A percentile compares a stretch with the other conserved stretches of the same genome.
These are phyloP conservation scores for Andrena cerasifolii DNA, from an alignment of 1,140 invertebrate species.

Conservation along the genomic window DNA sequence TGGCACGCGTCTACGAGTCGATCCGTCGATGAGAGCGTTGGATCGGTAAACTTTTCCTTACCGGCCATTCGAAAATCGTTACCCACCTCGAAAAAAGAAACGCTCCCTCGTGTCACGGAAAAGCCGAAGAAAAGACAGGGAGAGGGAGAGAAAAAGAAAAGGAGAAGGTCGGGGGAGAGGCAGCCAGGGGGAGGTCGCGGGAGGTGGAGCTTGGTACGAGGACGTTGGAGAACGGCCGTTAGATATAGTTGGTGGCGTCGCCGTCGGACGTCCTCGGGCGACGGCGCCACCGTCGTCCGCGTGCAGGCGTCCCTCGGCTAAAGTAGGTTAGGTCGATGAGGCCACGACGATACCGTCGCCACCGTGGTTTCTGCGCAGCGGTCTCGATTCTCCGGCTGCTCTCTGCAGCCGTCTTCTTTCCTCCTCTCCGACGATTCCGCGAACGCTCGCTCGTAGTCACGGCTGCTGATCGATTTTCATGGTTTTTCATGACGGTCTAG, in stretches of 20 bases:
- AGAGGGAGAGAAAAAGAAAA: not conserved
- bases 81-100: not conserved
- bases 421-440: conserved; percentile 33
- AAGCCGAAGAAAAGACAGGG: not conserved
- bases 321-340: conserved; percentile 80
- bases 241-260: conserved; percentile 61
- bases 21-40: no score
- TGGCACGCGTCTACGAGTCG: no score
- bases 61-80: conserved; percentile 30
- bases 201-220: conserved; percentile 50
- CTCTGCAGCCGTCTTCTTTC: conserved; percentile 44
- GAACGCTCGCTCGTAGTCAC: conserved; percentile 43
- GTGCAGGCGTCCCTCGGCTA: conserved; percentile 65
- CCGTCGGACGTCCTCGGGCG: conserved; percentile 64
- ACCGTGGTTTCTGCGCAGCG: conserved; percentile 74
- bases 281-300: conserved; percentile 64
- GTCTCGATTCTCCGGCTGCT: conserved; percentile 64
- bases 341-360: conserved; percentile 66
- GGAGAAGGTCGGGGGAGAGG: not conserved
- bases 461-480: conserved; percentile 41
- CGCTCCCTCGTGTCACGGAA: conserved; percentile 14
- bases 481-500: not conserved
- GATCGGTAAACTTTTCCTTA: no score
- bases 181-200: not conserved
- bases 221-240: conserved; percentile 64